These are phyloP conservation scores for Lutraria lutraria DNA, from an alignment of 2,888 invertebrate genomes.

Conservation along the genomic window DNA sequence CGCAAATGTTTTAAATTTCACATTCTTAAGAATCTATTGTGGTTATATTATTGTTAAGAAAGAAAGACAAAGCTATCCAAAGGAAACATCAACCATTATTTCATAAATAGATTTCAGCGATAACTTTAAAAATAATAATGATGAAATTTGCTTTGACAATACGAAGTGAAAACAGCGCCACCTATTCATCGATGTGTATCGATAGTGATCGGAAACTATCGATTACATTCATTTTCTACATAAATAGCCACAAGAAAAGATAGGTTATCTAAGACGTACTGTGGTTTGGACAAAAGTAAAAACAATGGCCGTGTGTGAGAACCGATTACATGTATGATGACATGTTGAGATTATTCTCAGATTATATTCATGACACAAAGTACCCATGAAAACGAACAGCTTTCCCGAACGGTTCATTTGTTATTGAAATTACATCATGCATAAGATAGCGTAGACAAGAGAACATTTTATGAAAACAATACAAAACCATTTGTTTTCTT, in stretches of 20 bases:
- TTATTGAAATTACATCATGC: neutral
- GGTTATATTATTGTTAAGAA: neutral
- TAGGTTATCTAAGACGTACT: neutral
- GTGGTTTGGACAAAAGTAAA: neutral
- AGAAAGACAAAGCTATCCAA: neutral
- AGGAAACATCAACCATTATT: neutral
- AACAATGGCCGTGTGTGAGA: neutral
- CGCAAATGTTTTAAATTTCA: slow-evolving; percentile 52
- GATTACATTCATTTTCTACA: slow-evolving; percentile 9
- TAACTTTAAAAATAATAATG: neutral
- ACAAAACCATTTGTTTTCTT: neutral
- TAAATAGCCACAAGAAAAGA: neutral
- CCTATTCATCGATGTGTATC: neutral
- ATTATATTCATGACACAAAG: slow-evolving; percentile 3
- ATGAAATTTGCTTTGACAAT: neutral
- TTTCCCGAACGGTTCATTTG: neutral
- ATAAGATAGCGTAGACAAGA: slow-evolving; percentile 11
- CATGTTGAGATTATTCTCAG: neutral
- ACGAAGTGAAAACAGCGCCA: neutral
- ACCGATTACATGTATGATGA: neutral
- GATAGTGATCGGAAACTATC: neutral
- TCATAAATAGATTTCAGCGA: slow-evolving; percentile 5
- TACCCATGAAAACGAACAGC: slow-evolving; percentile 1
- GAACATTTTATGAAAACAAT: neutral
- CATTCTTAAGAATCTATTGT: slow-evolving; percentile 8